Conservation (phyloP, 2,888 invertebrate species). For the Auanema sp. region DNA sequence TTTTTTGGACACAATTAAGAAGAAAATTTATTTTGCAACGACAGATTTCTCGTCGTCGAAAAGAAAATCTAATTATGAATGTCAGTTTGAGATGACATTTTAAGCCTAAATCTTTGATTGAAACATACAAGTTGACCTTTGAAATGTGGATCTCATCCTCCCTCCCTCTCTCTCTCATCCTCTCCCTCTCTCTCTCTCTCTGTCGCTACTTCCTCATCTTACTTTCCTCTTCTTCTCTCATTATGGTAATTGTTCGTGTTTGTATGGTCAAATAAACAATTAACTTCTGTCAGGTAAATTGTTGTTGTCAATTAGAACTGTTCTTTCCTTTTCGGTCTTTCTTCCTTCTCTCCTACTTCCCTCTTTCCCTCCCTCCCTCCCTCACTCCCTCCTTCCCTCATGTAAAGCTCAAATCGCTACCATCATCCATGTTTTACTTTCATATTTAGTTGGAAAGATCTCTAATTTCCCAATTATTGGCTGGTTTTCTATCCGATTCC, state of each 20-base stretch:
- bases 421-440: too few species aligned
- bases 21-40: too few species aligned
- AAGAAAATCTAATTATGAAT: too few species aligned
- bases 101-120: too few species aligned
- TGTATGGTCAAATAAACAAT: too few species aligned
- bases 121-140: conserved; percentile 1
- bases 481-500: background rate
- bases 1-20: too few species aligned
- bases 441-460: too few species aligned
- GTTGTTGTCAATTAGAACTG: conserved; percentile 6
- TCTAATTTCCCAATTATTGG: background rate
- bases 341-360: background rate
- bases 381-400: conserved; percentile 2
- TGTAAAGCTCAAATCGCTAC: background rate
- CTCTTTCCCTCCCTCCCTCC: background rate
- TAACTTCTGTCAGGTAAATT: too few species aligned
- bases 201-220: background rate
- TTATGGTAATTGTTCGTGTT: background rate
- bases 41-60: too few species aligned
- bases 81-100: too few species aligned
- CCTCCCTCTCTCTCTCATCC: background rate
- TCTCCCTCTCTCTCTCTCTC: background rate
- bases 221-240: background rate
- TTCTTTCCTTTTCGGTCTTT: too few species aligned
- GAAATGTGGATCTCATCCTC: background rate